Evolutionary conservation across 2,113 vertebrate genomes (phyloP).

Genomic region (Hippocampus mohnikei): DNA sequence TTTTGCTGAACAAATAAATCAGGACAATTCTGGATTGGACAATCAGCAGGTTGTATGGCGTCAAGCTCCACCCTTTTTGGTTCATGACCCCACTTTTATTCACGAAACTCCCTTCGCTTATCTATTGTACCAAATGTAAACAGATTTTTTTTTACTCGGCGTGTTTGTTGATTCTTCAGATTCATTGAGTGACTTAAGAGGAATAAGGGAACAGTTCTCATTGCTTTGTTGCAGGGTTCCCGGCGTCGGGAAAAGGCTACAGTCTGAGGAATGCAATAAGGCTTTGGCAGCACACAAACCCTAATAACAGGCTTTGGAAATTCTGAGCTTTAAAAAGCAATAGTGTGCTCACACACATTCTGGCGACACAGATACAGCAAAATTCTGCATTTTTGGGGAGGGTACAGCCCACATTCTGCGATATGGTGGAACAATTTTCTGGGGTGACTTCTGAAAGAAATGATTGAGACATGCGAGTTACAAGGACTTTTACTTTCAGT

Average conservation of each 20-base stretch:
- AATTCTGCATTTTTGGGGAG: background rate
- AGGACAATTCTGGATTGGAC: background rate
- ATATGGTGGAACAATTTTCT: slow-evolving; percentile 12
- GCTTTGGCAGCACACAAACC: slow-evolving; percentile 63
- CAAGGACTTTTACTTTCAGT: slow-evolving; percentile 57
- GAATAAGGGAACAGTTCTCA: slow-evolving; percentile 14
- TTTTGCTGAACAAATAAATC: background rate
- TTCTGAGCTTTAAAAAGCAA: slow-evolving; percentile 81
- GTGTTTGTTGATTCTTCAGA: background rate
- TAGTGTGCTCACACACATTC: slow-evolving; percentile 30
- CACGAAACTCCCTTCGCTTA: background rate
- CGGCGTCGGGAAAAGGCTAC: slow-evolving; percentile 36
- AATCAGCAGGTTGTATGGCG: background rate
- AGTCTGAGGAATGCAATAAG: slow-evolving; percentile 62
- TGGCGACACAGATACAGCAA: slow-evolving; percentile 14
- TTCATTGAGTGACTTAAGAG: slow-evolving; percentile 8
- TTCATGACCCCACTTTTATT: background rate
- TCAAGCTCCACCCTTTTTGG: background rate
- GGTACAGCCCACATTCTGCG: background rate
- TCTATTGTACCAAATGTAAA: background rate
- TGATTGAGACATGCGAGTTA: slow-evolving; percentile 57
- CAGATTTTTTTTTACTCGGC: background rate
- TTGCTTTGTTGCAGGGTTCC: slow-evolving; percentile 19
- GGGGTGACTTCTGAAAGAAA: slow-evolving; percentile 31
- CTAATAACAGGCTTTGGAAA: slow-evolving; percentile 76